phyloP scores from a whole-genome alignment of 2,113 vertebrate genomes.

The Dicaeum eximium region DNA sequence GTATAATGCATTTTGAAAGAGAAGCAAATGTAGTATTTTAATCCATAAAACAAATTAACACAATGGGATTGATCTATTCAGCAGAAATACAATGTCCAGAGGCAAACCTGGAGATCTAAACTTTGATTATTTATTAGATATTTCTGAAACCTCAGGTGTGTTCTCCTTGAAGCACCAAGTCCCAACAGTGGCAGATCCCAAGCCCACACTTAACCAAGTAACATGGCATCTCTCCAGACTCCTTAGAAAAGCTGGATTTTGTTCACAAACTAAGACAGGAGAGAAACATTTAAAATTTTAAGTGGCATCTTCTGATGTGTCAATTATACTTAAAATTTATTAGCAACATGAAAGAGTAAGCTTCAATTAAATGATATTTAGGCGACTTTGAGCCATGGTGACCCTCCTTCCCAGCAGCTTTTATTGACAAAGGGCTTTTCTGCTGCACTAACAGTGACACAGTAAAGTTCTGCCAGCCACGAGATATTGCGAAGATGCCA shows the following conservation, averaged over 20 bases:
- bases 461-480: background rate
- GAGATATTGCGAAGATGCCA: background rate
- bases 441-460: background rate
- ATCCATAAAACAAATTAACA: background rate
- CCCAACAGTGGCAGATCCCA: background rate
- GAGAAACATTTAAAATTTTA: background rate
- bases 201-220: background rate
- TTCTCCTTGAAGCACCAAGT: background rate
- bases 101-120: background rate
- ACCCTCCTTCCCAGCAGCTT: background rate
- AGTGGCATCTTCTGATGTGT: background rate
- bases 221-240: background rate
- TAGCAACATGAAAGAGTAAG: background rate
- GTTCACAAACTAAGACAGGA: background rate
- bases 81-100: background rate
- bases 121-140: background rate
- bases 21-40: background rate
- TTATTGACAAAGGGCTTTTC: background rate
- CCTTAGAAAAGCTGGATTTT: background rate
- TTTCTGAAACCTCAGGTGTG: background rate
- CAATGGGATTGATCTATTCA: background rate
- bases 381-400: background rate
- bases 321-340: background rate
- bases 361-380: background rate
- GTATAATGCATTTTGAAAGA: background rate